Percentiles rank a stretch among this genome's conserved stretches.
These are phyloP conservation scores for Azorinus chamasolen DNA, from an alignment of 2,888 invertebrate genomes.

Conservation along the genomic window DNA sequence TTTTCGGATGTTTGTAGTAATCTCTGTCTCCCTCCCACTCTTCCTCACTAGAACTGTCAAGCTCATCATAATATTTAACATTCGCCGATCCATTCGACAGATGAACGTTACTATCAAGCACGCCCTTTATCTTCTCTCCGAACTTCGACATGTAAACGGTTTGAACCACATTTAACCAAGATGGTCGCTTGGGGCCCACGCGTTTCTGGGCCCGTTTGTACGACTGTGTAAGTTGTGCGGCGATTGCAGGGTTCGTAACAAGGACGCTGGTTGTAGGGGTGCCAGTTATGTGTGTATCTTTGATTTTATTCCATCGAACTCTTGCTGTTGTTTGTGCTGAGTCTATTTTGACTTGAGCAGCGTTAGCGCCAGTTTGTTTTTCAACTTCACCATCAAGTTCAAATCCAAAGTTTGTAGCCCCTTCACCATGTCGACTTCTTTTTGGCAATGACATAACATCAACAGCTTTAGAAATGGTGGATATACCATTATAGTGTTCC, in stretches of 20 bases:
- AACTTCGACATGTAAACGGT: background rate
- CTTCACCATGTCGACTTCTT: background rate
- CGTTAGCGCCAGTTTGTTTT: too few species aligned
- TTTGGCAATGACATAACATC: too few species aligned
- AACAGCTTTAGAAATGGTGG: too few species aligned
- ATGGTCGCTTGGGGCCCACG: background rate
- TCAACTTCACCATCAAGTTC: too few species aligned
- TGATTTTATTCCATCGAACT: constrained; percentile 22
- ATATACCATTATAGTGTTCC: too few species aligned
- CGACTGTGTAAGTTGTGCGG: constrained; percentile 28
- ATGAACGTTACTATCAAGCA: background rate
- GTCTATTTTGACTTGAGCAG: too few species aligned
- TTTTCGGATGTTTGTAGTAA: constrained; percentile 21
- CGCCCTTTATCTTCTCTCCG: background rate
- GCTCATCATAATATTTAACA: constrained; percentile 26
- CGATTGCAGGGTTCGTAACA: constrained; percentile 34
- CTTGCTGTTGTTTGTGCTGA: constrained; percentile 6
- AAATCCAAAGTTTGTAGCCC: constrained; percentile 7
- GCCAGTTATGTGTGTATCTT: background rate
- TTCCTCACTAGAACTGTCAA: constrained; percentile 24
- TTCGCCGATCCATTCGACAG: background rate
- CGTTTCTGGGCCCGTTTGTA: constrained; percentile 42
- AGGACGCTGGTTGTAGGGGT: constrained; percentile 13
- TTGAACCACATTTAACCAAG: background rate
- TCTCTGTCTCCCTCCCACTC: constrained; percentile 6